Evolutionary conservation across 2,797 vertebrate genomes (phyloP).

Genomic region (Holocentrus rufus): DNA sequence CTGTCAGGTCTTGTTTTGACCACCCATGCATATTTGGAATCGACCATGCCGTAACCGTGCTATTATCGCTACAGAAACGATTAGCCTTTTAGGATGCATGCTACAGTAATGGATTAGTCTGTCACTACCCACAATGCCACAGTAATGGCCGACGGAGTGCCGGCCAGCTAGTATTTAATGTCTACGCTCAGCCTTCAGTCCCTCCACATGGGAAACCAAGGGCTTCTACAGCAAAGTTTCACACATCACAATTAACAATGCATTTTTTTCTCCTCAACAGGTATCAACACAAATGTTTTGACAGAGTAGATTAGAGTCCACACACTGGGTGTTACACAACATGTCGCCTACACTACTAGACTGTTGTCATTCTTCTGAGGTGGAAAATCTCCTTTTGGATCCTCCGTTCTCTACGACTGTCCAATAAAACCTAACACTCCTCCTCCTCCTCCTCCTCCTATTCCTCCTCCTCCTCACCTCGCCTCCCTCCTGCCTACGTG

Average conservation of each 20-base stretch:
- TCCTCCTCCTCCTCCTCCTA: neutral
- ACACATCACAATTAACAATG: neutral
- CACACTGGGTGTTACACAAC: neutral
- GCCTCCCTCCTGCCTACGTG: slow-evolving; percentile 9
- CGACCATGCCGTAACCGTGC: slow-evolving; percentile 62
- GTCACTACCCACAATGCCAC: slow-evolving; percentile 39
- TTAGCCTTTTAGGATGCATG: slow-evolving; percentile 57
- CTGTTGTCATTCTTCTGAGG: slow-evolving; percentile 12
- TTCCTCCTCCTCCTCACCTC: neutral
- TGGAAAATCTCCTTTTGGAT: slow-evolving; percentile 32
- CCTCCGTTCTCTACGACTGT: slow-evolving; percentile 2
- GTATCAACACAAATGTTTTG: neutral
- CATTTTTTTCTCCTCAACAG: neutral
- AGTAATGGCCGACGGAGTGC: slow-evolving; percentile 11
- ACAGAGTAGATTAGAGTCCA: neutral
- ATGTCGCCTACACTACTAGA: too few relatives aligned
- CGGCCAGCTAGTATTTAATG: neutral
- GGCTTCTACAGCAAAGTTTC: neutral
- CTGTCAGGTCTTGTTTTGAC: slow-evolving; percentile 39
- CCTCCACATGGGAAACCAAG: neutral
- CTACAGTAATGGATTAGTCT: slow-evolving; percentile 20
- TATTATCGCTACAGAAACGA: slow-evolving; percentile 30
- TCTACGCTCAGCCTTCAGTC: slow-evolving; percentile 6
- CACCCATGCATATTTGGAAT: slow-evolving; percentile 54
- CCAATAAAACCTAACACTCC: neutral